phyloP scores from a whole-genome alignment of 2,888 invertebrate genomes.

The Drosophila robusta region DNA sequence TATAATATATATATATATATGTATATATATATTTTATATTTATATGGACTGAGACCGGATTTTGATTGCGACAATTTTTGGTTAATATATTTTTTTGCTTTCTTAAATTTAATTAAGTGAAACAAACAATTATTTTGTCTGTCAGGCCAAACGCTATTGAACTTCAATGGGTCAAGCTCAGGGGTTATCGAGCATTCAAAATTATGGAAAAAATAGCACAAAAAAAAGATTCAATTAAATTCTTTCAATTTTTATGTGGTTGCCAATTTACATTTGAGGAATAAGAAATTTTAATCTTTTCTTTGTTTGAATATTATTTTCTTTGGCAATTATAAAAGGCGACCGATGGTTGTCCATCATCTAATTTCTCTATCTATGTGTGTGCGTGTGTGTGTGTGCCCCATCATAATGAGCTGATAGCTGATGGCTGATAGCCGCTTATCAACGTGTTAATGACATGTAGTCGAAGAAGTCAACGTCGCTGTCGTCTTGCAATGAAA shows the following conservation, averaged over 20 bases:
- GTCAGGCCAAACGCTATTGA: conserved; percentile 15
- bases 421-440: conserved; percentile 59
- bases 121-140: conserved; percentile 48
- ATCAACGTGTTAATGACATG: conserved; percentile 67
- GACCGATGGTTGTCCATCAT: conserved; percentile 50
- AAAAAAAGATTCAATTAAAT: conserved; percentile 7
- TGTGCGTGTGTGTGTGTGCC: conserved; percentile 15
- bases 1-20: background rate
- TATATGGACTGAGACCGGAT: conserved; percentile 57
- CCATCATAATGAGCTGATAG: conserved; percentile 62
- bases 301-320: conserved; percentile 16
- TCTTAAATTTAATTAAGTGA: conserved; percentile 39
- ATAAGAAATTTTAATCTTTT: conserved; percentile 7
- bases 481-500: conserved; percentile 66
- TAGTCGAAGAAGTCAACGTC: conserved; percentile 43
- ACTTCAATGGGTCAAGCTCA: conserved; percentile 24
- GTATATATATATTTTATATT: background rate
- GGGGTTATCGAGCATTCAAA: conserved; percentile 39
- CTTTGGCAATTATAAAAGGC: conserved; percentile 60
- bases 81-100: conserved; percentile 6
- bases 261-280: conserved; percentile 39
- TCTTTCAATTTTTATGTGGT: conserved; percentile 12
- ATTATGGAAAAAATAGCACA: conserved; percentile 1
- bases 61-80: conserved; percentile 51
- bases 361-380: conserved; percentile 38